Evolutionary conservation across 2,888 invertebrate genomes (phyloP), one percentile per base, ranked within the genome.

Genomic region (Linyphia triangularis): DNA sequence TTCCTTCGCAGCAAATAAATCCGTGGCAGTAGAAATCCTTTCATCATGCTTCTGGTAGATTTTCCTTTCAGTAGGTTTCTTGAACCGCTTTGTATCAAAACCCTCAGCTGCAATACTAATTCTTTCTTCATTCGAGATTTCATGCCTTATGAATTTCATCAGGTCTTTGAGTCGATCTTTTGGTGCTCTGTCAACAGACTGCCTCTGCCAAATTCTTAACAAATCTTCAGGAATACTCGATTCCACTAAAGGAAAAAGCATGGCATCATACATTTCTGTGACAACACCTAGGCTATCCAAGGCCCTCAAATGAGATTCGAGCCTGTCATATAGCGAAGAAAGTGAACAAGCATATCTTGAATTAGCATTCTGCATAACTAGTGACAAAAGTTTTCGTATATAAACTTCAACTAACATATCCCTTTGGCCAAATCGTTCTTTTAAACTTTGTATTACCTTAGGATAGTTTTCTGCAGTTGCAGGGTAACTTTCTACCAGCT

Each of bases 141-240:
- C 81, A 63, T 2, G 13, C 33, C 24, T 82, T 1, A 51, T 9
- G 22, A 82, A 59, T 2, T 22, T 59, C 33, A 78, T 4, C 6
- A 78, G 16, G 1, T 61, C 24, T n/a, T 13, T 10, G 26, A 61
- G 37, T 33, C 22, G 28, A 19, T 61, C 16, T 26, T 33, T 19
- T 7, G 30, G 2, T 16, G 1, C 0, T 13, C 10, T 43, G n/a
- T 19, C 9, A n/a, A n/a, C n/a, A n/a, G n/a, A n/a, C n/a, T n/a
- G n/a, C n/a, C 83, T 61, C 26, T 90, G 86, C 92, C 91, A 92
- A 16, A 90, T 90, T 51, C 91, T 28, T 30, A 92, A 78, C 7
- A 91, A 75, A 7, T 91, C 91, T 19, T 91, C 90, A 0, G 92
- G 92, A n/a, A 92, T 81, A 79, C 90, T 90, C 1, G 91, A 92